Percentiles rank a stretch among this genome's conserved stretches.
Conservation (phyloP, 2,113 vertebrate species). For the Parotia lawesii region DNA sequence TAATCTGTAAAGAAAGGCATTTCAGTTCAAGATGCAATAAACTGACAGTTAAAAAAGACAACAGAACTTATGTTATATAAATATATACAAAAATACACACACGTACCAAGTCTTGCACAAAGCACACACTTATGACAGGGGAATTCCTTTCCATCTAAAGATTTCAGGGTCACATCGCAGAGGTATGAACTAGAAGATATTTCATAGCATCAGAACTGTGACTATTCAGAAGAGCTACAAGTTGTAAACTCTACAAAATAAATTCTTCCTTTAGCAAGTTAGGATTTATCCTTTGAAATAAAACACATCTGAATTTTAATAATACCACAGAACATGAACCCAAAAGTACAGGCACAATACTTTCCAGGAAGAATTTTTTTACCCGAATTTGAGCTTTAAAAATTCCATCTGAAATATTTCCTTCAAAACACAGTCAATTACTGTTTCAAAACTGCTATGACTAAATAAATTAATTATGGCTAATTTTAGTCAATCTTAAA, state of each 20-base stretch:
- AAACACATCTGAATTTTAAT: background rate
- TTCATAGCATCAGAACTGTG: conserved; percentile 16
- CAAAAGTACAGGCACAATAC: background rate
- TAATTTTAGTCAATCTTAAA: background rate
- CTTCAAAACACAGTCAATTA: background rate
- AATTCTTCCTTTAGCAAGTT: background rate
- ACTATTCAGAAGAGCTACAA: background rate
- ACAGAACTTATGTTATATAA: background rate
- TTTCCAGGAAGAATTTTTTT: background rate
- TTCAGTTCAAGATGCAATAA: conserved; percentile 34
- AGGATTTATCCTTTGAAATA: background rate
- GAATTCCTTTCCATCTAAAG: conserved; percentile 92
- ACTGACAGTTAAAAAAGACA: background rate
- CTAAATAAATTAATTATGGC: background rate
- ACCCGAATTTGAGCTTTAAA: background rate
- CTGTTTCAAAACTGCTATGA: background rate
- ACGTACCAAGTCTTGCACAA: conserved; percentile 93
- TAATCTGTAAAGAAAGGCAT: conserved; percentile 83
- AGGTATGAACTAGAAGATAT: conserved; percentile 81
- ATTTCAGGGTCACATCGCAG: conserved; percentile 90
- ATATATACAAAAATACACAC: background rate
- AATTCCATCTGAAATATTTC: background rate
- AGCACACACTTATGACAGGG: conserved; percentile 94
- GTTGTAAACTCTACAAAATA: background rate
- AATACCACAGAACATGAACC: background rate